Base-by-base conservation (phyloP, 2,113 vertebrate genomes). In the Empidonax alnorum region DNA sequence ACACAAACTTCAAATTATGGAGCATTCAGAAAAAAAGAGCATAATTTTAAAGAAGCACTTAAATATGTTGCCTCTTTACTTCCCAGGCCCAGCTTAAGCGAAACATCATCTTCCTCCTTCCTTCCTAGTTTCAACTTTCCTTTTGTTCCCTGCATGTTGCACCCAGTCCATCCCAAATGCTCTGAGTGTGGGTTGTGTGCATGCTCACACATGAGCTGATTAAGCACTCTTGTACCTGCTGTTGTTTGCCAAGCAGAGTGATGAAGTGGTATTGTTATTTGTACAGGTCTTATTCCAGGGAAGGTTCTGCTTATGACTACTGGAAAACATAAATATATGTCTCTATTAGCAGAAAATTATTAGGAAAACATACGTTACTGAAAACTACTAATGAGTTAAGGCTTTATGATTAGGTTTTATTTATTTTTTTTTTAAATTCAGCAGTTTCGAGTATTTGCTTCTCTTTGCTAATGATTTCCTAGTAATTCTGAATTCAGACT, bases 201-300 rank as follows among this genome's bases (percentile, higher is more conserved):
- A 44, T 2, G 6, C 63, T 77, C 41, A 23, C 35, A 28, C 21
- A 2, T 23, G 27, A 73, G 18, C 30, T 47, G 12, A 22, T 68
- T 6, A 65, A 44, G 11, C 30, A 27, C 53, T 75, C 17, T 3
- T 19, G 53, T 3, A 98, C 92, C 97, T 98, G 97, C 94, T 90
- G 2, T 91, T 98, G 41, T 98, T 98, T 81, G 96, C 97, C 39
- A 98, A 96, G 87, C 98, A 98, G 76, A 96, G 97, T 71, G 97
- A 98, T 95, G 97, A 98, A 6, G 97, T 98, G 20, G 97, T 94
- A 97, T 98, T 73, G 1, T 97, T 87, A 96, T 98, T 68, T 98
- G 62, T 85, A 98, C 98, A 33, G 98, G 97, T 14, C 49, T 82
- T 76, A 66, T 76, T 87, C 73, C 41, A 89, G 53, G 56, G 81